Evolutionary conservation across 2,888 invertebrate genomes (phyloP), one percentile per base, ranked within the genome.

Genomic region (Omphaloscelis lunosa): DNA sequence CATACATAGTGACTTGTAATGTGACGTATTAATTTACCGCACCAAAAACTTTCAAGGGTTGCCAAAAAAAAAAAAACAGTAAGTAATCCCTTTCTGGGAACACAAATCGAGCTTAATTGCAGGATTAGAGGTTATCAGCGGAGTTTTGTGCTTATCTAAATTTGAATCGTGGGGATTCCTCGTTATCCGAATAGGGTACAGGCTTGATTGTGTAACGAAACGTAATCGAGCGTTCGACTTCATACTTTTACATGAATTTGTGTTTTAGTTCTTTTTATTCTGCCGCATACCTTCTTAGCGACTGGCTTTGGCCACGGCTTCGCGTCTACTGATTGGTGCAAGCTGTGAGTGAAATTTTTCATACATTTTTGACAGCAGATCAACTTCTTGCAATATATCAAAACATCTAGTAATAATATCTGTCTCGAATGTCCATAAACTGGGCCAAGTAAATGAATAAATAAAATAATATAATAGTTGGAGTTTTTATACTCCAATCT

Each of bases 61-160:
- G 56, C 27, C 67, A 20, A 56, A 48, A 62, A 77, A 56, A 56
- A 67, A 66, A n/a, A n/a, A n/a, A n/a, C n/a, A n/a, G n/a, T n/a
- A n/a, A 41, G 2, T 63, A 76, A 77, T 65, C 65, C 29, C 34
- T 45, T 69, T 61, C 51, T 39, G 48, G 51, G 29, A 63, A 85
- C 59, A 63, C 20, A 73, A 81, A 63, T 71, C 59, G 61, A 68
- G 71, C 68, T 68, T 82, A 69, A 81, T 83, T 81, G 73, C 15
- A 20, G 77, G 77, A 83, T 83, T 85, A 84, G 27, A 15, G 41
- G 51, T 48, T 73, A 69, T 72, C 73, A 68, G 71, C 63, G 17
- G 68, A 69, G 69, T 61, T 84, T 70, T 66, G 56, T 61, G 51
- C 82, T 81, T 85, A 83, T 83, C 83, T 85, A 61, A 71, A 81